Evolutionary conservation across 2,888 invertebrate genomes (phyloP).

Genomic region (Protophormia terraenovae): DNA sequence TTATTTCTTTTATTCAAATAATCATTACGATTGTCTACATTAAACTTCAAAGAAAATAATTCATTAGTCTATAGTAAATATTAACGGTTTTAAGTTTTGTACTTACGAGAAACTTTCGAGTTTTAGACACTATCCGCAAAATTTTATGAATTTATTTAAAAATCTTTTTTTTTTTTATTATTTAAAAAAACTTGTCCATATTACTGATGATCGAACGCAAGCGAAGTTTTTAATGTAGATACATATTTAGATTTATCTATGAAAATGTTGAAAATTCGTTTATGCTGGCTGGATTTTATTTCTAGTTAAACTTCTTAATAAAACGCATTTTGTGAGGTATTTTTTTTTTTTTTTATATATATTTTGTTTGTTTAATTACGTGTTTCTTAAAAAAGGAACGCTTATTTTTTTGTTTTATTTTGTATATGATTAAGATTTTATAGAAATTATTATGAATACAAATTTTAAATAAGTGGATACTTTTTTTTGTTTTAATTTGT

Average conservation of each 20-base stretch:
- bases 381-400: conserved; percentile 42
- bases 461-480: background rate
- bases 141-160: background rate
- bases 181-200: background rate
- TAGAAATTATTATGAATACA: conserved; percentile 34
- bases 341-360: conserved; percentile 28
- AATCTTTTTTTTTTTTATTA: background rate
- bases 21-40: no score
- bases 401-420: background rate
- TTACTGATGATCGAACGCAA: background rate
- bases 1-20: no score
- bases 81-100: conserved; percentile 2
- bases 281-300: background rate
- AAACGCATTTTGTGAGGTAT: conserved; percentile 49
- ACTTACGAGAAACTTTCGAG: conserved; percentile 46
- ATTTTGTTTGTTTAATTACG: conserved; percentile 18
- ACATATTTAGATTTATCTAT: background rate
- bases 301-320: background rate
- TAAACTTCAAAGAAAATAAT: no score
- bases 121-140: conserved; percentile 17
- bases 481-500: conserved; percentile 9
- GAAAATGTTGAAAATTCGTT: background rate
- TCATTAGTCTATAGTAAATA: no score
- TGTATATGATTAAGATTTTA: conserved; percentile 16
- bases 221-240: background rate